Conservation (phyloP, 2,888 invertebrate species). For the Drosophila lutescens region DNA sequence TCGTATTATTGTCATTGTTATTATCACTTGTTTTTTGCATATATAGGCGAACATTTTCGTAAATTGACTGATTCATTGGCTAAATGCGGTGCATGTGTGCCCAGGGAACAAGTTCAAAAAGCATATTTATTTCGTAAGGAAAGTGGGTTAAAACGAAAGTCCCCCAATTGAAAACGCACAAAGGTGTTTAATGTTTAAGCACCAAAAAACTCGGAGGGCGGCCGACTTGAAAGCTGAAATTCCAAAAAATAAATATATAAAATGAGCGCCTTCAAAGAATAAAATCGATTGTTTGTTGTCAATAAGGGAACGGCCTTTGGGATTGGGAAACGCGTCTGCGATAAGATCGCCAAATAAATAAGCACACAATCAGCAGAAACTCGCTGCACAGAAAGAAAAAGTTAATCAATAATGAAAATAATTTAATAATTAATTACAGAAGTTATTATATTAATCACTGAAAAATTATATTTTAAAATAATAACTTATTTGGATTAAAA, state of each 20-base stretch:
- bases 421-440: neutral
- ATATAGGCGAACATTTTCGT: slow-evolving; percentile 55
- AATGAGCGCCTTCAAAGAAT: slow-evolving; percentile 52
- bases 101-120: slow-evolving; percentile 26
- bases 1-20: slow-evolving; percentile 21
- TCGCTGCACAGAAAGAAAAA: slow-evolving; percentile 1
- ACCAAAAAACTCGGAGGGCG: slow-evolving; percentile 25
- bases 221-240: slow-evolving; percentile 55
- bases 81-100: slow-evolving; percentile 40
- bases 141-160: slow-evolving; percentile 75
- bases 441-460: neutral
- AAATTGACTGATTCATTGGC: slow-evolving; percentile 73
- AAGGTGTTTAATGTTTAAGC: slow-evolving; percentile 21
- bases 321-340: slow-evolving; percentile 40
- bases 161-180: neutral
- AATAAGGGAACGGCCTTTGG: slow-evolving; percentile 45
- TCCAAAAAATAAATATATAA: slow-evolving; percentile 39
- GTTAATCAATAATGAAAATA: neutral
- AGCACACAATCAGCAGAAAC: slow-evolving; percentile 8
- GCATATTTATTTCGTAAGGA: slow-evolving; percentile 32
- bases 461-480: too few species aligned
- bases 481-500: too few species aligned
- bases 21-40: slow-evolving; percentile 36
- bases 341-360: slow-evolving; percentile 59
- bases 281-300: slow-evolving; percentile 58